Evolutionary conservation across 2,888 invertebrate species (phyloP), one percentile per base, ranked within the genome.

Genomic region (Synanthedon formicaeformis): DNA sequence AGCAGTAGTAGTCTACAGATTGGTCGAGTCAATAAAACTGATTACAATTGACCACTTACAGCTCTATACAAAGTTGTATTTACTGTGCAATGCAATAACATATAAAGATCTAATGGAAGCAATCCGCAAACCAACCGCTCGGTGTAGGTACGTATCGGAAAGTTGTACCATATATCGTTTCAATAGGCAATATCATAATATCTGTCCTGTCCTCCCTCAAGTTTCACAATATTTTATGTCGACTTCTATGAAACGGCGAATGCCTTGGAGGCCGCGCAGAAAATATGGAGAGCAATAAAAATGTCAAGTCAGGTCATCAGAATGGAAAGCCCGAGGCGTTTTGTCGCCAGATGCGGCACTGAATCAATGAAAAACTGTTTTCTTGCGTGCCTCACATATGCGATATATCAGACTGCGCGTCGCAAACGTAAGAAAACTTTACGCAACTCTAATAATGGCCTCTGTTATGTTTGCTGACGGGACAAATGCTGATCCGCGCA

Each of bases 221-320:
- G 75, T 81, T 79, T 72, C 66, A 76, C 78, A 75, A 86, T 85
- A 85, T 83, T 84, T 86, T 72, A 81, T 74, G 73, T 72, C 66
- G 69, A 63, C 71, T 71, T 70, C 73, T 71, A 75, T 70, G 55
- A 75, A 78, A 67, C 73, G 41, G 64, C 61, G 74, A 78, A 81
- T 78, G 80, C 81, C 84, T 85, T 63, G 62, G 83, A 84, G 85
- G 84, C 78, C 77, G 66, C 57, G 62, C 67, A 71, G 74, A 69
- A 83, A 84, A 84, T 86, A 86, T 87, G 78, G 82, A 70, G 65
- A 67, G 83, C 81, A 84, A 86, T 86, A 87, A 87, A 86, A 85
- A 85, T 86, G 85, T 85, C 87, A 86, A 84, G 85, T 86, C 84
- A 85, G 85, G 87, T 86, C 87, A 86, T 87, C 86, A 86, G 81